Evolutionary conservation across 2,113 vertebrate species (phyloP).

Genomic region (Tychaedon coryphoeus): DNA sequence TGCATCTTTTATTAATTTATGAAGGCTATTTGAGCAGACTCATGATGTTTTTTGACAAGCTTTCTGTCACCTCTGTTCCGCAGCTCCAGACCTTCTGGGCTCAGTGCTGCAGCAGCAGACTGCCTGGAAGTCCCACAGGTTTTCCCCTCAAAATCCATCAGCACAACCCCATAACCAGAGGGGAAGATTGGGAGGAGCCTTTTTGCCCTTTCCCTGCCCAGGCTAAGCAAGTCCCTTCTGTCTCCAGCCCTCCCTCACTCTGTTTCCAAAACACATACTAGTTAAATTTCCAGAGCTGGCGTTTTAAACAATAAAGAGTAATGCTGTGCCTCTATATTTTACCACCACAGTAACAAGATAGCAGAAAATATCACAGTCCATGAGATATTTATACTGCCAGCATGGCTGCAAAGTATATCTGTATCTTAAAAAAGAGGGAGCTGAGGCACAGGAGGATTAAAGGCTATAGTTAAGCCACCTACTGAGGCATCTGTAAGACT

Average conservation of each 20-base stretch:
- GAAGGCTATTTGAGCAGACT: not conserved
- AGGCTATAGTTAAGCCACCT: not conserved
- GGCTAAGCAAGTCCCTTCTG: not conserved
- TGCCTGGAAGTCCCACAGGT: not conserved
- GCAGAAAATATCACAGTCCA: not conserved
- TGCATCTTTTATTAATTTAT: not conserved
- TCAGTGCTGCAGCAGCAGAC: not conserved
- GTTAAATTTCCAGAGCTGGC: no score
- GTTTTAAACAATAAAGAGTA: not conserved
- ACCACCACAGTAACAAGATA: not conserved
- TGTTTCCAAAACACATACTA: not conserved
- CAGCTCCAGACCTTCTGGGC: not conserved
- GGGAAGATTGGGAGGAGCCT: not conserved
- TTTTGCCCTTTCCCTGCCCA: not conserved
- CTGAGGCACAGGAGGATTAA: not conserved
- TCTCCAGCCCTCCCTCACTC: not conserved
- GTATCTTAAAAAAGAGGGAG: not conserved
- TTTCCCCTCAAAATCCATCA: not conserved
- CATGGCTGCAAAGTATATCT: not conserved
- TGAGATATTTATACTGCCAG: not conserved
- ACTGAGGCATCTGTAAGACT: not conserved
- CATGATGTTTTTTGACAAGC: not conserved
- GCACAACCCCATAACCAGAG: accelerated
- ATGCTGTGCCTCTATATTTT: not conserved
- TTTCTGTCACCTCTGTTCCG: not conserved